Percentiles rank a stretch among this genome's conserved stretches.
Evolutionary conservation across 2,888 invertebrate species (phyloP).

Genomic region (Erynnis tages): DNA sequence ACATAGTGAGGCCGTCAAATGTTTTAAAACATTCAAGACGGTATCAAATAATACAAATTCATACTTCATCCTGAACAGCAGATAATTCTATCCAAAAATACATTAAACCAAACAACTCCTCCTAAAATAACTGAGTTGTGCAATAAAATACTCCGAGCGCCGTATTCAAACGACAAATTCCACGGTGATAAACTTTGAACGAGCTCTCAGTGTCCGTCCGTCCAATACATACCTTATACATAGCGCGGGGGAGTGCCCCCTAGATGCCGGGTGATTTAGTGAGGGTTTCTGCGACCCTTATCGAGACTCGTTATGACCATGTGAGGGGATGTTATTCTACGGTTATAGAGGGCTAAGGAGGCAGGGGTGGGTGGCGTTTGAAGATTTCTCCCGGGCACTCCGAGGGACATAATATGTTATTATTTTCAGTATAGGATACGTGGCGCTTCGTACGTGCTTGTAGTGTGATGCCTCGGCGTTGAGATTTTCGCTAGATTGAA

Average conservation of each 20-base stretch:
- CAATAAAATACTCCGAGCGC: not conserved
- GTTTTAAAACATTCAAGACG: too few species aligned
- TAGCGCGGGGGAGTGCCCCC: conserved; percentile 65
- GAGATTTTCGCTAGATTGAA: conserved; percentile 24
- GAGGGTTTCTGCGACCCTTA: conserved; percentile 78
- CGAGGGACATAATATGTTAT: conserved; percentile 76
- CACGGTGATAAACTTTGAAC: conserved; percentile 23
- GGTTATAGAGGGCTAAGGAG: conserved; percentile 48
- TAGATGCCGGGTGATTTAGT: conserved; percentile 77
- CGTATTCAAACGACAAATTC: conserved; percentile 9
- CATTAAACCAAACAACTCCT: too few species aligned
- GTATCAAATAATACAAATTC: too few species aligned
- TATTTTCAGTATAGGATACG: conserved; percentile 58
- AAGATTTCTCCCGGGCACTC: conserved; percentile 58
- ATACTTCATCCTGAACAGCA: too few species aligned
- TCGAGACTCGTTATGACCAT: conserved; percentile 80
- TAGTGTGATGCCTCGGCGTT: conserved; percentile 23
- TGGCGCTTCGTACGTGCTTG: conserved; percentile 58
- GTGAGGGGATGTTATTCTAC: conserved; percentile 77
- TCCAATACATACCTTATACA: conserved; percentile 50
- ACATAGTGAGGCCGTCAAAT: too few species aligned
- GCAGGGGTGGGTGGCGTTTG: conserved; percentile 56
- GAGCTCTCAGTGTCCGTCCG: conserved; percentile 51
- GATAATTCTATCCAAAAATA: too few species aligned
- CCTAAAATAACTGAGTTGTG: not conserved